A percentile compares a stretch with the other conserved stretches of the same genome.
Evolutionary conservation across 2,797 vertebrate genomes (phyloP).

Genomic region (Lutjanus argentimaculatus): DNA sequence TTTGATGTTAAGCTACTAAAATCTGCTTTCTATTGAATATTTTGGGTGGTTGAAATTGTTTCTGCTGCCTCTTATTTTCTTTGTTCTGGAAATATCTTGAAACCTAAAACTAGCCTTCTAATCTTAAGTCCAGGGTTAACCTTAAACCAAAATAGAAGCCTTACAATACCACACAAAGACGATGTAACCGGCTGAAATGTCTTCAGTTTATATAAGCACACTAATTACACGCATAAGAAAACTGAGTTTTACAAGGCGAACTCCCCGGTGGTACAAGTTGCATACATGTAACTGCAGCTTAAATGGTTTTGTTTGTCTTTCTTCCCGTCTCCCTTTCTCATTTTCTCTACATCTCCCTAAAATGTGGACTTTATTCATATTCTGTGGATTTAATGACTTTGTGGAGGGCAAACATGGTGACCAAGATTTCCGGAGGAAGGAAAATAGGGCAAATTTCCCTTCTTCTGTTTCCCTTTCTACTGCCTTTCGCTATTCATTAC

Average conservation of each 20-base stretch:
- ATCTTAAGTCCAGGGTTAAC: background rate
- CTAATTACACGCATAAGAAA: constrained; percentile 17
- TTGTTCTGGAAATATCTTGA: constrained; percentile 19
- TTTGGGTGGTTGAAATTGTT: background rate
- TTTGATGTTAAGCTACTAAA: background rate
- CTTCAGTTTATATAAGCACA: constrained; percentile 2
- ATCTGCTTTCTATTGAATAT: background rate
- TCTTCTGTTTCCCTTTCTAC: background rate
- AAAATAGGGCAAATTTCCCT: constrained; percentile 12
- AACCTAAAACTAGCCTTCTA: background rate
- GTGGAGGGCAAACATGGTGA: constrained; percentile 8
- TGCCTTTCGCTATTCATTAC: constrained; percentile 10
- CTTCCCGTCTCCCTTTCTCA: background rate
- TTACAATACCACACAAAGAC: constrained; percentile 1
- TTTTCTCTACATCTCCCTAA: background rate
- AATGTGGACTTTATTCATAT: constrained; percentile 12
- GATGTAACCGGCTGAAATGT: background rate
- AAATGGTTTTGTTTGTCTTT: constrained; percentile 5
- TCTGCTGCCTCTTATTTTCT: constrained; percentile 13
- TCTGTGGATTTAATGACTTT: constrained; percentile 15
- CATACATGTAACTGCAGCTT: background rate
- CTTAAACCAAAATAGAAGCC: background rate
- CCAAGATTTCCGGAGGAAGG: background rate
- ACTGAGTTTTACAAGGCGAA: background rate
- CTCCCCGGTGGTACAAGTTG: background rate